phyloP scores from a whole-genome alignment of 2,113 vertebrate genomes.

The Meriones unguiculatus region DNA sequence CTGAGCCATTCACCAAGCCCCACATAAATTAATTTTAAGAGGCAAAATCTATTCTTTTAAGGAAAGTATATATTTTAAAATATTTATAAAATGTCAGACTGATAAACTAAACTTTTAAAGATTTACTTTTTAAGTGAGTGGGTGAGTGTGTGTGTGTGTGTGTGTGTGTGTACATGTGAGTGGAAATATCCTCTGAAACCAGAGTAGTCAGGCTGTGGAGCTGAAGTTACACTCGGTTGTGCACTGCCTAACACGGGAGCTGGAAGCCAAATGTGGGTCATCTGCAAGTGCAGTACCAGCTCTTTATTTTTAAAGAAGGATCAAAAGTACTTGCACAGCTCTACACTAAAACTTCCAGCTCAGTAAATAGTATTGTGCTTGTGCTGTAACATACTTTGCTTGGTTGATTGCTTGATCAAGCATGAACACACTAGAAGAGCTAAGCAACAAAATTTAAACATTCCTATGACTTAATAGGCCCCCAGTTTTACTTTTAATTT shows the following conservation, averaged over 20 bases:
- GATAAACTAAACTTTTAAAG: neutral
- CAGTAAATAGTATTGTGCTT: neutral
- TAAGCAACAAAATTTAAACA: constrained; percentile 44
- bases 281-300: neutral
- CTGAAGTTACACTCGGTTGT: neutral
- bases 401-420: constrained; percentile 26
- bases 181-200: neutral
- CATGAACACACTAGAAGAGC: neutral
- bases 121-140: neutral
- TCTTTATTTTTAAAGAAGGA: constrained; percentile 37
- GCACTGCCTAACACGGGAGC: neutral
- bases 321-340: constrained; percentile 21
- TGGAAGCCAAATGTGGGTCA: neutral
- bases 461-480: constrained; percentile 14
- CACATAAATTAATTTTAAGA: neutral
- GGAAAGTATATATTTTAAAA: constrained; percentile 36
- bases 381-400: neutral
- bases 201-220: neutral
- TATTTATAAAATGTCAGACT: constrained; percentile 11
- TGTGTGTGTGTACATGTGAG: neutral
- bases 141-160: neutral
- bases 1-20: neutral
- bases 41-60: constrained; percentile 37
- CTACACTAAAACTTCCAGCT: constrained; percentile 30
- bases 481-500: constrained; percentile 64